These are phyloP conservation scores for Plemyria rubiginata DNA, from an alignment of 2,888 invertebrate genomes.

Conservation along the genomic window DNA sequence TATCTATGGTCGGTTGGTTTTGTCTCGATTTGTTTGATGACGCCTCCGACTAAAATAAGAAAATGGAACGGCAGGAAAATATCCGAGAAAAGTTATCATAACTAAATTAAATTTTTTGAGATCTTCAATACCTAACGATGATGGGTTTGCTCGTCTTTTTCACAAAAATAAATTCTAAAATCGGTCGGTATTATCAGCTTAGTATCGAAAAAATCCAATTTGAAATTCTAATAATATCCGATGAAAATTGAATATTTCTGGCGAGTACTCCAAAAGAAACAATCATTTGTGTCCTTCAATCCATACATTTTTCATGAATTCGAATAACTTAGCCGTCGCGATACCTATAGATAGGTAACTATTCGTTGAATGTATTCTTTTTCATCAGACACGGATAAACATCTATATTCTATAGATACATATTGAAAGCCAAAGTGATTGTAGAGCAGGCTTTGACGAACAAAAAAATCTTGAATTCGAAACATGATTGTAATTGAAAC, in stretches of 20 bases:
- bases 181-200: background rate
- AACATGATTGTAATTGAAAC: too few relatives aligned
- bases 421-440: background rate
- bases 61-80: background rate
- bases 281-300: slow-evolving; percentile 21
- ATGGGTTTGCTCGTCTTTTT: background rate
- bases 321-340: slow-evolving; percentile 18
- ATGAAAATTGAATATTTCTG: slow-evolving; percentile 13
- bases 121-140: background rate
- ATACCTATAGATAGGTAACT: too few relatives aligned
- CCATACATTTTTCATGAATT: slow-evolving; percentile 31
- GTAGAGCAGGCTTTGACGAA: too few relatives aligned
- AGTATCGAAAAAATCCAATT: background rate
- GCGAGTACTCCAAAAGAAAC: slow-evolving; percentile 8
- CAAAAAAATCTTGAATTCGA: too few relatives aligned
- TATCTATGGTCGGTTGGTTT: slow-evolving; percentile 33
- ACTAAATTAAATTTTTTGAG: background rate
- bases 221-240: slow-evolving; percentile 9
- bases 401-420: background rate
- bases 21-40: slow-evolving; percentile 30
- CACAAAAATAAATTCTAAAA: background rate
- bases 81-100: slow-evolving; percentile 11
- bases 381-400: background rate
- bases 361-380: slow-evolving; percentile 22
- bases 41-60: slow-evolving; percentile 17